phyloP scores from a whole-genome alignment of 30 jellyfish, hydroid and myxozoan genomes.

The Cassiopea xamachana region DNA sequence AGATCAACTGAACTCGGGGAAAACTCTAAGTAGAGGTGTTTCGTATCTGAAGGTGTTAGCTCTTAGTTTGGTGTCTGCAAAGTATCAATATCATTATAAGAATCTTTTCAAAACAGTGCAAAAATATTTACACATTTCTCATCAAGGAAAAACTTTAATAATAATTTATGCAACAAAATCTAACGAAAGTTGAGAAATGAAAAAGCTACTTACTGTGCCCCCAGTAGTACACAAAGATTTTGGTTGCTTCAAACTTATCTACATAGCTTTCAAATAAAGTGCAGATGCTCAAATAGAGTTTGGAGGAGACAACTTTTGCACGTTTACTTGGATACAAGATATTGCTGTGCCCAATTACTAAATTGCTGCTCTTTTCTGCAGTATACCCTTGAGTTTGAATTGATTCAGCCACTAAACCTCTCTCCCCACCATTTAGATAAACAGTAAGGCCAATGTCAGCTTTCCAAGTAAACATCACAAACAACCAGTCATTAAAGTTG shows the following conservation, averaged over 20 bases:
- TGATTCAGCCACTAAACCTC: slow-evolving; percentile 66
- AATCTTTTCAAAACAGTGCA: no score
- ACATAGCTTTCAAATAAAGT: slow-evolving; percentile 80
- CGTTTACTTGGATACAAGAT: slow-evolving; percentile 31
- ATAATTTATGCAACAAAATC: neutral
- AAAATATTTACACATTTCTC: no score
- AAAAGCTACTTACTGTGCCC: slow-evolving; percentile 85
- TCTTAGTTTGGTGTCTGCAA: no score
- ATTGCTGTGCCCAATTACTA: slow-evolving; percentile 79
- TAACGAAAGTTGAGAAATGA: no score
- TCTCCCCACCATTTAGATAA: slow-evolving; percentile 83
- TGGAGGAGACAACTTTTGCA: slow-evolving; percentile 30
- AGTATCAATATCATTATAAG: no score
- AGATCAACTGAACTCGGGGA: no score
- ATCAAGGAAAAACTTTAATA: no score
- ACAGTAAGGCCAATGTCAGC: slow-evolving; percentile 83
- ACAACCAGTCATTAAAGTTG: slow-evolving; percentile 83
- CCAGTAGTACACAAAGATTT: slow-evolving; percentile 89
- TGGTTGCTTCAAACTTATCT: slow-evolving; percentile 83
- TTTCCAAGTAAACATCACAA: slow-evolving; percentile 89
- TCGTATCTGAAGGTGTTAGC: no score
- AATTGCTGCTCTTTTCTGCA: slow-evolving; percentile 81
- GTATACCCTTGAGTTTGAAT: slow-evolving; percentile 82
- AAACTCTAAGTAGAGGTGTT: no score
- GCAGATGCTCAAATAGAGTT: slow-evolving; percentile 63